Evolutionary conservation across 2,113 vertebrate species (phyloP).

Genomic region (Dipodomys spectabilis): DNA sequence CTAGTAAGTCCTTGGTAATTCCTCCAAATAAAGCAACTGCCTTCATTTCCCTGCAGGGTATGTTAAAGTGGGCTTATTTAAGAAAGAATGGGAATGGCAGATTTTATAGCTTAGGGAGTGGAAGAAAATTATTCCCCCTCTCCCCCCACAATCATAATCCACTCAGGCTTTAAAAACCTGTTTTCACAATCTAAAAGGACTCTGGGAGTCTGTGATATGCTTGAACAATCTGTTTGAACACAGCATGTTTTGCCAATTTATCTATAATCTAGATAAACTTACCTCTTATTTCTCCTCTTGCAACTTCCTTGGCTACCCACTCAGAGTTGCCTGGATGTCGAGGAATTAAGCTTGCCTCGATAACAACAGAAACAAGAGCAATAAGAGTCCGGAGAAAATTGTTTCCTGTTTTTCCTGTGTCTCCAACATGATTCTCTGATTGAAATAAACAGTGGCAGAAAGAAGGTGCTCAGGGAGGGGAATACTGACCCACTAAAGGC

Average conservation of each 20-base stretch:
- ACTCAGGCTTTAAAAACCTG: slow-evolving; percentile 40
- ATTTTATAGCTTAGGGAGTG: slow-evolving; percentile 57
- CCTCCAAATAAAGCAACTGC: slow-evolving; percentile 49
- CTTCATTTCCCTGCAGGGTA: slow-evolving; percentile 56
- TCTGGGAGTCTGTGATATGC: not conserved
- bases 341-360: not conserved
- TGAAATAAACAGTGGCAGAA: not conserved
- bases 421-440: not conserved
- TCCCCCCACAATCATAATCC: not conserved
- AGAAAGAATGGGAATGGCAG: slow-evolving; percentile 26
- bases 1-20: slow-evolving; percentile 60
- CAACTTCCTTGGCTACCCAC: not conserved
- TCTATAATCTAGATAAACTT: slow-evolving; percentile 4
- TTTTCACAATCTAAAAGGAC: slow-evolving; percentile 54
- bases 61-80: slow-evolving; percentile 49
- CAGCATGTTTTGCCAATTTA: not conserved
- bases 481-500: not conserved
- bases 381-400: not conserved
- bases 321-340: not conserved
- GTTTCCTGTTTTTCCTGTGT: not conserved
- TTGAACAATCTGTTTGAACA: not conserved
- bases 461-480: not conserved
- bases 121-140: not conserved
- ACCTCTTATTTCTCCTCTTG: not conserved
- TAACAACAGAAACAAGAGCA: not conserved